Percentiles rank a stretch among this genome's conserved stretches.
Conservation (phyloP, 2,888 invertebrate genomes). For the Nesidiocoris tenuis region DNA sequence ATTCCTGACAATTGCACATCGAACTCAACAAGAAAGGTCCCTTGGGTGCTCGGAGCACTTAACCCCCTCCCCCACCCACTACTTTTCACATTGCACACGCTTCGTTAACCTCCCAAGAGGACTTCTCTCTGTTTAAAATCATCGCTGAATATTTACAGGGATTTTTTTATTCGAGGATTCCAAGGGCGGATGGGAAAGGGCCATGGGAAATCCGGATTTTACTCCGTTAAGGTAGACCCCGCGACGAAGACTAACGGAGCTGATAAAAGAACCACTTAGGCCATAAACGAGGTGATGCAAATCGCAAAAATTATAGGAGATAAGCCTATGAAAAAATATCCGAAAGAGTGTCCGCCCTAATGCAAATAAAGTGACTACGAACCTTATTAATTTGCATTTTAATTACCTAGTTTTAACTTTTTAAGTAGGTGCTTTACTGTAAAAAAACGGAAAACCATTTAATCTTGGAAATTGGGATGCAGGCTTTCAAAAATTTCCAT, state of each 20-base stretch:
- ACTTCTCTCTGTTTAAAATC: slow-evolving; percentile 11
- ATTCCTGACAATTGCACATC: neutral
- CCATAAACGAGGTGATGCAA: too few species aligned
- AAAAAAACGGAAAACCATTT: too few species aligned
- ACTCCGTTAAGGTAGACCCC: neutral
- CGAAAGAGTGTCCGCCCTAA: too few species aligned
- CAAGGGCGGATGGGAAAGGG: neutral
- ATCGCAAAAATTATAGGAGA: too few species aligned
- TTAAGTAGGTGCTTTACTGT: too few species aligned
- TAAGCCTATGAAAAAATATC: too few species aligned
- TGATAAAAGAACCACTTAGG: neutral
- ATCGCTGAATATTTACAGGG: neutral
- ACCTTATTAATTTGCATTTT: too few species aligned
- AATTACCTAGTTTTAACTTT: too few species aligned
- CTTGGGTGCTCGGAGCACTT: slow-evolving; percentile 36
- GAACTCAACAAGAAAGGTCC: slow-evolving; percentile 1
- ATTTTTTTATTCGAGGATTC: neutral
- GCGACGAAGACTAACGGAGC: neutral
- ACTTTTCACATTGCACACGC: slow-evolving; percentile 37
- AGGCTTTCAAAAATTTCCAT: too few species aligned
- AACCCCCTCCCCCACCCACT: slow-evolving; percentile 20
- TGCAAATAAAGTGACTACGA: too few species aligned
- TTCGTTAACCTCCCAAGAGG: slow-evolving; percentile 20
- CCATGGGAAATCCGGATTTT: neutral
- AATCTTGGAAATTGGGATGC: too few species aligned